Evolutionary conservation across 1,140 invertebrate species (phyloP), one percentile per base, ranked within the genome.

Genomic region (Drosophila melanica): DNA sequence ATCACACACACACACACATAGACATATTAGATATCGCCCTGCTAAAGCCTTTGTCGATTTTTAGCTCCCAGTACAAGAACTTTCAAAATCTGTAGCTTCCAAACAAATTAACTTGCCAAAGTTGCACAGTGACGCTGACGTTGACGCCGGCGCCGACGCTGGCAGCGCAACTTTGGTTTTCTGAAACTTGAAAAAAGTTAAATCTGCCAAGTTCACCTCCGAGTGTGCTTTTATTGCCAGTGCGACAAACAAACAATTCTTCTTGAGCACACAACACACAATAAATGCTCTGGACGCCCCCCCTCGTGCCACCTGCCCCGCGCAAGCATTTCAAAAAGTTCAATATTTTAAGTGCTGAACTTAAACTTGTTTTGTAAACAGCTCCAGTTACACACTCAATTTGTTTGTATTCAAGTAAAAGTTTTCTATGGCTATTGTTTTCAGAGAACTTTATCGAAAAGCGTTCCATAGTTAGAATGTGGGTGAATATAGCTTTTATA

Each of bases 71-170:
- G 84, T 72, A 90, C 77, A 90, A 90, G 85, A 90, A 90, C 86
- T 90, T 90, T 90, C 81, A 90, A 90, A 81, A 89, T 79, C 86
- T 87, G 85, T 89, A 90, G 84, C 84, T 89, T 89, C 84, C 84
- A 89, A 90, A 81, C 76, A 63, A 86, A 82, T 89, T 86, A 86
- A 86, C 81, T 81, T 86, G 81, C 75, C 81, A 86, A 86, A 85
- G 82, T 85, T 85, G 82, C 77, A 74, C 44, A 63, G 47, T 8
- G 35, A 53, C 20, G 57, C 14, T 23, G 20, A 18, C 47, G 54
- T 12, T 12, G 37, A 14, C 20, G 12, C 3, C 42, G 27, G 12
- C 42, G 4, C n/a, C 42, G 57, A 11, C 42, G 42, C 16, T 14
- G 42, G 27, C 55, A 18, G 59, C 50, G 67, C 59, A 70, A 48